phyloP scores from a whole-genome alignment of 2,888 invertebrate species.

The Lepidochrysops patricia region DNA sequence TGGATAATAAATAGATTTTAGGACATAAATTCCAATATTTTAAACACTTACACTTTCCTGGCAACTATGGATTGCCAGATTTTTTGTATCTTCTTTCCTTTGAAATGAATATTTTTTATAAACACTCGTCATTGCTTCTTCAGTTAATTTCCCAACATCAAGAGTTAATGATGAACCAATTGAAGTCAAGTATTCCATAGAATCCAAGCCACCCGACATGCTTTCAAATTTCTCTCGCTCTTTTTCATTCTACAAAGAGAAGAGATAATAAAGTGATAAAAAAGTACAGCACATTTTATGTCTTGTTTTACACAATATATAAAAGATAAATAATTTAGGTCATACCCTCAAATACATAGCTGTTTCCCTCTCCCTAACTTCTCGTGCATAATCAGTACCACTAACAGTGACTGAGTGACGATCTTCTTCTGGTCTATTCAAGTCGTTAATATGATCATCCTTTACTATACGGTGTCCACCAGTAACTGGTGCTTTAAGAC shows the following conservation, averaged over 20 bases:
- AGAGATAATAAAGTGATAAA: not conserved
- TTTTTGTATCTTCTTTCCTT: constrained; percentile 48
- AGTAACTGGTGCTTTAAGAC: constrained; percentile 49
- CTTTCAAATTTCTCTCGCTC: constrained; percentile 40
- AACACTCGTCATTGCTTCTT: constrained; percentile 56
- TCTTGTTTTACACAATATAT: too few relatives aligned
- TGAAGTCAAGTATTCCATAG: constrained; percentile 49
- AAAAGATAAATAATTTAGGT: constrained; percentile 5
- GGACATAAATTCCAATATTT: not conserved
- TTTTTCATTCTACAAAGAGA: constrained; percentile 38
- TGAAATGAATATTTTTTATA: constrained; percentile 62
- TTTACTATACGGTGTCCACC: constrained; percentile 48
- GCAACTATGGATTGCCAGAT: constrained; percentile 51
- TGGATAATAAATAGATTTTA: too few relatives aligned
- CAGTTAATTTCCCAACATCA: constrained; percentile 44
- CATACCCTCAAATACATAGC: constrained; percentile 48
- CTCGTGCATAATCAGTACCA: constrained; percentile 52
- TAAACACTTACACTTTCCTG: constrained; percentile 40
- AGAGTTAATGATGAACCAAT: constrained; percentile 35
- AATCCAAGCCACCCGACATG: constrained; percentile 46
- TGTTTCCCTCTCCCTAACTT: constrained; percentile 44
- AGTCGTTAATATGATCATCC: constrained; percentile 37
- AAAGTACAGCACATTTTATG: not conserved
- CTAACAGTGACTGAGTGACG: constrained; percentile 40
- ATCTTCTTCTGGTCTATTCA: constrained; percentile 48